Base-by-base conservation (phyloP, 1,140 invertebrate genomes). In the Dufourea novaeangliae region DNA sequence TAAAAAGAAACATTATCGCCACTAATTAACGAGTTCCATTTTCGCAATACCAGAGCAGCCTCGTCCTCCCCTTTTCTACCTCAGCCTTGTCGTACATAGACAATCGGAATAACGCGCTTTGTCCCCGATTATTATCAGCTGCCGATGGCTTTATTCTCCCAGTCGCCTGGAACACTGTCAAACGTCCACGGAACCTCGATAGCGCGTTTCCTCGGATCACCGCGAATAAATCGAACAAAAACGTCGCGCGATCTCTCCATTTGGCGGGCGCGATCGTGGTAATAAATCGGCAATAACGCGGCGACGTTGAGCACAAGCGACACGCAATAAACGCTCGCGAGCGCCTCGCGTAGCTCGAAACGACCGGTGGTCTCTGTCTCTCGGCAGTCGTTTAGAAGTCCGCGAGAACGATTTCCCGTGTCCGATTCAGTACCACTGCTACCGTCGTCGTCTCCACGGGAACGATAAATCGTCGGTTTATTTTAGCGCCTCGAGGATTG, bases 391-490 rank as follows among this genome's bases (percentile, higher is more conserved):
- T 74, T 44, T 29, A 41, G 17, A 27, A 37, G 20, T 8, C 8
- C 52, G 10, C 7, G 46, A 3, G 14, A 69, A 69, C 54, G 73
- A 59, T 75, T 46, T 68, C 39, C 52, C 29, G 29, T 69, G 64
- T 59, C 46, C 27, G 72, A 14, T 14, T 63, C 61, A n/a, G 12
- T 17, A 17, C 14, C 50, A 50, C 0, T 27, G n/a, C 17, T 52
- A n/a, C 6, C 20, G 20, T n/a, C 20, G 6, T 10, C 41, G 37
- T 34, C 32, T 39, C 22, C 20, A 20, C 14, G 8, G 14, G 17
- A 25, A 10, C 64, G 54, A 61, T 76, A 76, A 76, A 69, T 76
- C 73, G 7, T 29, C 29, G 32, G 39, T 76, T 61, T 76, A 69
- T 69, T 76, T 50, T 76, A 20, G 20, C 20, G 39, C 22, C 54